These are phyloP conservation scores for Platichthys stellatus DNA, from an alignment of 2,113 vertebrate genomes.

Conservation along the genomic window DNA sequence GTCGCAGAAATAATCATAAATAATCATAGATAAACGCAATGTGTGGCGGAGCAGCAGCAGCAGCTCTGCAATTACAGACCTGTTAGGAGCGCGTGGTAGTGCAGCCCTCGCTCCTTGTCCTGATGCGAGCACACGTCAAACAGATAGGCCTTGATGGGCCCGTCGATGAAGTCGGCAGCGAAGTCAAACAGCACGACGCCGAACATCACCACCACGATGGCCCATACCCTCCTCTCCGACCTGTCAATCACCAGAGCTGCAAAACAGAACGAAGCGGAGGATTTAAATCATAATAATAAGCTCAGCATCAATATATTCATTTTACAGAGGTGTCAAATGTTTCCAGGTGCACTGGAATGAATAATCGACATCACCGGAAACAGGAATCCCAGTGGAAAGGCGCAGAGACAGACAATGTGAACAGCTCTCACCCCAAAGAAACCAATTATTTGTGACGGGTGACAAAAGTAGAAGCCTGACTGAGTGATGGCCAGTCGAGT, in stretches of 20 bases:
- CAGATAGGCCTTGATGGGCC: conserved; percentile 97
- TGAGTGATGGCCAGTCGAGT: too few relatives aligned
- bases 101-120: conserved; percentile 95
- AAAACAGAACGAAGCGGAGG: conserved; percentile 27
- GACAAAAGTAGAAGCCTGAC: too few relatives aligned
- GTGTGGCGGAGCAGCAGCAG: neutral
- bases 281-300: neutral
- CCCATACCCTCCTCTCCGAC: conserved; percentile 80
- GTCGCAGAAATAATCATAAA: neutral
- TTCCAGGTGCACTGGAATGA: too few relatives aligned
- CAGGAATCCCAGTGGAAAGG: too few relatives aligned
- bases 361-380: too few relatives aligned
- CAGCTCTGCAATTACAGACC: conserved; percentile 78
- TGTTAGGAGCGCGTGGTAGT: conserved; percentile 96
- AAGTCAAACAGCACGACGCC: conserved; percentile 98
- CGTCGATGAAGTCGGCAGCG: conserved; percentile 97
- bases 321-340: neutral
- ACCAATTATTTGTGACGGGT: neutral
- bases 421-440: neutral
- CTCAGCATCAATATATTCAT: neutral
- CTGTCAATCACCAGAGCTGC: conserved; percentile 73
- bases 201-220: conserved; percentile 91
- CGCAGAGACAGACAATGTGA: too few relatives aligned
- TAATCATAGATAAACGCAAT: neutral
- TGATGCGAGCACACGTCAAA: conserved; percentile 96